Base-by-base conservation (phyloP, 2,113 vertebrate species). In the Tyto alba region DNA sequence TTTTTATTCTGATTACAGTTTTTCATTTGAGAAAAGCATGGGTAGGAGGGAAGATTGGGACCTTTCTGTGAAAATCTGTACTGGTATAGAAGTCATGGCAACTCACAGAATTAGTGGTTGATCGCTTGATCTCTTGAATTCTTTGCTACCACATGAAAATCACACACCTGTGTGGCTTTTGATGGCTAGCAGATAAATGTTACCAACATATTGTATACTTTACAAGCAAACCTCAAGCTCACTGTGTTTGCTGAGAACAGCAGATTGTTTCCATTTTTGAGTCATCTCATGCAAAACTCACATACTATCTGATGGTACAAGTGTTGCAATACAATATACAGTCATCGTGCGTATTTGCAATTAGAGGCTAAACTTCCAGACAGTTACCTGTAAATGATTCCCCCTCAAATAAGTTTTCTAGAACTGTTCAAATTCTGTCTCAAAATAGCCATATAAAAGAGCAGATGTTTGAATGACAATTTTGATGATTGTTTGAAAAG, bases 291-390 rank as follows among this genome's bases (percentile, higher is more conserved):
- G 96, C 97, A 90, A 92, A 93, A 78, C 60, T 89, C 88, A 63
- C 79, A 81, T 90, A 90, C 72, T 94, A n/a, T 83, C 78, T 91
- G 85, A 85, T 83, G 57, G 97, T 97, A 92, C 97, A 97, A 98
- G 94, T 97, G 96, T 98, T 98, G 96, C 96, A 97, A 97, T 97
- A 96, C 96, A 96, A 88, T 74, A 86, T 40, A 67, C 73, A 97
- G 92, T 93, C 92, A 91, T 95, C 25, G 1, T 85, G 85, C 6
- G 5, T 76, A 38, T 80, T 92, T 93, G 53, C 64, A 85, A 48
- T 92, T 84, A 77, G 55, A 85, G 38, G 48, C 55, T 89, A 47
- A 94, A 76, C n/a, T 89, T 69, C 40, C 90, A 82, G 80, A 30
- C 69, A 75, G 50, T 85, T 85, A 73, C 25, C 47, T 77, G 76